phyloP scores from a whole-genome alignment of 2,113 vertebrate species.

The Verasper variegatus region DNA sequence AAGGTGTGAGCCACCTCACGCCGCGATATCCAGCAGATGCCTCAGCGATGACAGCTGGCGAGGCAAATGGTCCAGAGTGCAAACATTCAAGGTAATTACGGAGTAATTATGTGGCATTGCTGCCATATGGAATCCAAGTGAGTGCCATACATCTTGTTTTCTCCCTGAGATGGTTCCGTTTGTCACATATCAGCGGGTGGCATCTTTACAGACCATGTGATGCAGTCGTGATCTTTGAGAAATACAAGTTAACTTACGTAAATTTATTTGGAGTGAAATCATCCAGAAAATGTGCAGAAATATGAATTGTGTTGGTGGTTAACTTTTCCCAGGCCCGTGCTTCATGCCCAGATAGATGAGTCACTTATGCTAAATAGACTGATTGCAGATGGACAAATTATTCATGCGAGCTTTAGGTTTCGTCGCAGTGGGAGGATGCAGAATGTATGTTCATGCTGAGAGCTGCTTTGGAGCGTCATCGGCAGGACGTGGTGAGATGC shows the following conservation, averaged over 20 bases:
- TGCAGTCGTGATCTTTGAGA: background rate
- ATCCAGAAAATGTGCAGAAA: constrained; percentile 13
- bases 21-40: constrained; percentile 55
- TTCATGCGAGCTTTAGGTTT: constrained; percentile 57
- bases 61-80: constrained; percentile 78
- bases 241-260: background rate
- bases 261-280: constrained; percentile 31
- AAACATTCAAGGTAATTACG: constrained; percentile 79
- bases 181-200: constrained; percentile 25
- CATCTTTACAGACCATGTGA: constrained; percentile 42
- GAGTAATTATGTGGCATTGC: constrained; percentile 73
- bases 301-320: constrained; percentile 18
- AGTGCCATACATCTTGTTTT: constrained; percentile 68
- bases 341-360: constrained; percentile 51
- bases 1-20: constrained; percentile 40
- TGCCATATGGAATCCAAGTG: constrained; percentile 76
- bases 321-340: constrained; percentile 7
- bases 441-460: constrained; percentile 35
- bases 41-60: constrained; percentile 72
- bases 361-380: constrained; percentile 66
- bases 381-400: constrained; percentile 68
- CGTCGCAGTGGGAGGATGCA: constrained; percentile 56
- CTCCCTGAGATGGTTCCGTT: constrained; percentile 38
- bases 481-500: constrained; percentile 3
- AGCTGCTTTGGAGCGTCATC: constrained; percentile 52